phyloP scores from a whole-genome alignment of 2,113 vertebrate genomes.

The Triplophysa tibetana region DNA sequence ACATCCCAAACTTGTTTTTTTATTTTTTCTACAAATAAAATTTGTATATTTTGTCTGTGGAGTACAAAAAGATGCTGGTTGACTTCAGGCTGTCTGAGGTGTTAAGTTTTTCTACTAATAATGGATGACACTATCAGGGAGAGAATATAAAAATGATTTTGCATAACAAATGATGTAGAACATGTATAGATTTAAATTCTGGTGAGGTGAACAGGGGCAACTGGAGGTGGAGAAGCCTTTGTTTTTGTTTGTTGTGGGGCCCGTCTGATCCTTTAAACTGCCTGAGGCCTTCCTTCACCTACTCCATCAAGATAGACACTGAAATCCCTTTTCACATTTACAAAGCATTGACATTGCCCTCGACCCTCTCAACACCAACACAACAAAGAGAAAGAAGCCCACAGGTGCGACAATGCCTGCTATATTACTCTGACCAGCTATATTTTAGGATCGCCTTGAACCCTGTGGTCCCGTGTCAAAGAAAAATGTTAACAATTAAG shows the following conservation, averaged over 20 bases:
- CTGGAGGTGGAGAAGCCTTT: constrained; percentile 44
- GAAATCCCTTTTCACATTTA: constrained; percentile 57
- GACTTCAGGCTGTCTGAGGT: background rate
- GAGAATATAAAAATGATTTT: no score
- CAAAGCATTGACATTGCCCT: constrained; percentile 46
- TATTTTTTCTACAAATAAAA: no score
- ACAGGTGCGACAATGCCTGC: background rate
- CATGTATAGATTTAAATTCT: constrained; percentile 50
- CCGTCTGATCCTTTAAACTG: constrained; percentile 60
- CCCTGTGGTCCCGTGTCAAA: constrained; percentile 10
- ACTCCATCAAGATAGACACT: constrained; percentile 56
- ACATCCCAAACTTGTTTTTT: no score
- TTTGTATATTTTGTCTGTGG: no score
- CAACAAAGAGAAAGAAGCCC: constrained; percentile 27
- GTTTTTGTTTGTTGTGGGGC: constrained; percentile 67
- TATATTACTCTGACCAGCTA: constrained; percentile 27
- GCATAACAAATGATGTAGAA: background rate
- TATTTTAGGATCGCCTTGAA: constrained; percentile 10
- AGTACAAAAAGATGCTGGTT: background rate
- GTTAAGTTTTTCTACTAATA: background rate
- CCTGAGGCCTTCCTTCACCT: constrained; percentile 59
- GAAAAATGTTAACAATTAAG: constrained; percentile 35
- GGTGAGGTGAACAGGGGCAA: constrained; percentile 64
- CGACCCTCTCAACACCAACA: constrained; percentile 30
- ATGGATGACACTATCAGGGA: background rate